Evolutionary conservation across 2,888 invertebrate species (phyloP), one percentile per base, ranked within the genome.

Genomic region (Agriopis aurantiaria): DNA sequence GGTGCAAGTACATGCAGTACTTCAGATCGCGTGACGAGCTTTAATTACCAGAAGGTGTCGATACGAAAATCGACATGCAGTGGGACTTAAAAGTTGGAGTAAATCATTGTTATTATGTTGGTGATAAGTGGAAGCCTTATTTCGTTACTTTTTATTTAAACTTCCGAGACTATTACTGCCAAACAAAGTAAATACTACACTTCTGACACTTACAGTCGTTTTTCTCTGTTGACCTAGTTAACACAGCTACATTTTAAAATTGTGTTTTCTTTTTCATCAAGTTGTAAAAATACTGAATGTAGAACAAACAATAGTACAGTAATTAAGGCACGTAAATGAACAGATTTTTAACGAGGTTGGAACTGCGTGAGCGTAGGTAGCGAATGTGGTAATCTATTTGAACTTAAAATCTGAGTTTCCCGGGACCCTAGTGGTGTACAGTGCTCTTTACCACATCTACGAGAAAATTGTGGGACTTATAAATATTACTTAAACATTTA

Each of bases 21-120:
- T 61, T 85, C 80, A 82, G 88, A 88, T 92, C 88, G 92, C 93
- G 92, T 93, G 93, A 91, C 90, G 86, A 80, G 82, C 85, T 82
- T 89, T 92, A 93, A 93, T 93, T 93, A 91, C 86, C 81, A 64
- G 78, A 82, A 92, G 92, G 93, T 93, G 93, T 93, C 91, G 91
- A 93, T 91, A 88, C 88, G 91, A 91, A 91, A 92, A 93, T 89
- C 87, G 82, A 83, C 86, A 80, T 84, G 85, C 86, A 84, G 84
- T 85, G 82, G 82, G 80, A 87, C 84, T 87, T 85, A 84, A 83
- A 87, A 85, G 84, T 85, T 88, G 85, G 82, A 81, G 85, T 86
- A 89, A 90, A 91, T 90, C 85, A 92, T 88, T 88, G 87, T 87
- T 83, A 91, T 92, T 91, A 91, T 78, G 81, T 80, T 85, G 84